These are phyloP conservation scores for Semicossyphus pulcher DNA, from an alignment of 2,113 vertebrate genomes.

Conservation along the genomic window DNA sequence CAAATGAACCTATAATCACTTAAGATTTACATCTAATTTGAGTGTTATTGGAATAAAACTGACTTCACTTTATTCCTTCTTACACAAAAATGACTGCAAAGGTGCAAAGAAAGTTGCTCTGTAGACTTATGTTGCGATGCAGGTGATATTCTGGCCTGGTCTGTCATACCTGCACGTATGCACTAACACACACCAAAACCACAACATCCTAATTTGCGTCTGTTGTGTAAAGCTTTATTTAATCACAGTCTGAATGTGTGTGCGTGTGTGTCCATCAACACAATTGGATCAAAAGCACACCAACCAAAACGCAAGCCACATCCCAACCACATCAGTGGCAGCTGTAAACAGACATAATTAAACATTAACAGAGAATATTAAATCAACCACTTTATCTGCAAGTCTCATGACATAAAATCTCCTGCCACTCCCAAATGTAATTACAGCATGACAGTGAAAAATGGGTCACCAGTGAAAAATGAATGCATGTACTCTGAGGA, in stretches of 20 bases:
- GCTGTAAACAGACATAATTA: neutral
- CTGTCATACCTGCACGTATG: neutral
- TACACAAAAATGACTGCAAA: neutral
- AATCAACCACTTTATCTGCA: constrained; percentile 8
- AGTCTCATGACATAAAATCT: neutral
- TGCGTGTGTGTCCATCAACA: neutral
- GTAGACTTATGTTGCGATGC: neutral
- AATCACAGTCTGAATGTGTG: neutral
- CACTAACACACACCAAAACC: neutral
- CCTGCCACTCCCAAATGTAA: neutral
- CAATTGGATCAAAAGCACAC: neutral
- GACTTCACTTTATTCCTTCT: neutral
- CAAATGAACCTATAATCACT: too few species aligned
- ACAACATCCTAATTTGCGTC: too few species aligned
- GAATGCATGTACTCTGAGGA: neutral
- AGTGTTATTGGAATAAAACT: too few species aligned
- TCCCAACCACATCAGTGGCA: neutral
- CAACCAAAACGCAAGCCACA: neutral
- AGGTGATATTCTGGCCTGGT: neutral
- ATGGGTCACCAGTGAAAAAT: constrained; percentile 12
- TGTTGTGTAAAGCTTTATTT: neutral
- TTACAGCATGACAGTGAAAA: constrained; percentile 25
- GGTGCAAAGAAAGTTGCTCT: neutral
- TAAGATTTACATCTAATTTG: too few species aligned
- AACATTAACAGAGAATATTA: neutral